Evolutionary conservation across 2,113 vertebrate genomes (phyloP), one percentile per base, ranked within the genome.

Genomic region (Circaetus gallicus): DNA sequence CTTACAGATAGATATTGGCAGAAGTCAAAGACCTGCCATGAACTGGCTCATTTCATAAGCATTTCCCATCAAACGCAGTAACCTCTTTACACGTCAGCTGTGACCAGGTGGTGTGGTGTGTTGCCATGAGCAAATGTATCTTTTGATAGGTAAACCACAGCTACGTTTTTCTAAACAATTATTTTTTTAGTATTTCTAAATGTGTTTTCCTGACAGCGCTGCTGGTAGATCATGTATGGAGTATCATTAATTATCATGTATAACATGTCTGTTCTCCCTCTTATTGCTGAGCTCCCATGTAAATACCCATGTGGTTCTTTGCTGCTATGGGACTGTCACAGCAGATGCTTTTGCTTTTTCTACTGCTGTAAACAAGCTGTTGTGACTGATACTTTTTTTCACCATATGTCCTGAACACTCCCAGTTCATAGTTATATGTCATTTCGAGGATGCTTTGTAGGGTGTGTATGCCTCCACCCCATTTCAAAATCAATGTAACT

Each of bases 401-500:
- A 82, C 70, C 91, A 47, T 95, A 56, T 93, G 87, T 95, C 95
- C 72, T 53, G 66, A 95, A 92, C 89, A 87, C 96, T 97, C 96
- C 96, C 95, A 97, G 89, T 90, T 93, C 88, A 90, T 84, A 40
- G 8, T 85, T 90, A 34, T 43, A 84, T 96, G 92, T 97, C 94
- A 98, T 97, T 97, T 95, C 86, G 82, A 96, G 94, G 94, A 82
- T 97, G 95, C 94, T 96, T 94, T 72, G 67, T 42, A 95, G 93
- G 94, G 94, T 96, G 91, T 94, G 96, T 88, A 10, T 95, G 81
- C 93, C 96, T 96, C 96, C 97, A 89, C 97, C 94, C 95, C 93
- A 62, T 97, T 97, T 96, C 97, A 96, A 98, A 97, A 97, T 92
- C 87, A 42, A 47, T 86, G 80, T 84, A 89, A 90, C 88, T 97